Conservation (phyloP, 2,888 invertebrate species). For the Gandaritis pyraliata region DNA sequence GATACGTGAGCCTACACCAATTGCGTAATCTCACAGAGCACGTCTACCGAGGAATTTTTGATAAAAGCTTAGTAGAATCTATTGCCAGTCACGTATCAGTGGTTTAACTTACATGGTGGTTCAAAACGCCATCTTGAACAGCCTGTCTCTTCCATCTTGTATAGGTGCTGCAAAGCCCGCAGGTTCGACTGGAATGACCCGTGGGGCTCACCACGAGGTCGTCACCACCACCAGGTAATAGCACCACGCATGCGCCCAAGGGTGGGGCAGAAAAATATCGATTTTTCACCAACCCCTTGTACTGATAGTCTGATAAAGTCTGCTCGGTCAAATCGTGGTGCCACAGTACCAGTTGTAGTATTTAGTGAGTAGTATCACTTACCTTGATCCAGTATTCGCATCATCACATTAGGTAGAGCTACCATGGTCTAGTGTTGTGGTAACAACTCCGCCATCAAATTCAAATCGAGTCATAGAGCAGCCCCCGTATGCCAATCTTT, state of each 20-base stretch:
- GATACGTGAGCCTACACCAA: too few species aligned
- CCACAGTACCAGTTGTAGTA: constrained; percentile 56
- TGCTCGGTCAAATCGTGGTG: constrained; percentile 74
- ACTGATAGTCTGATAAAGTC: constrained; percentile 76
- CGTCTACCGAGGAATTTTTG: too few species aligned
- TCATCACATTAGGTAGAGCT: too few species aligned
- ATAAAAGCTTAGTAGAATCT: too few species aligned
- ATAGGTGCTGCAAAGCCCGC: constrained; percentile 53
- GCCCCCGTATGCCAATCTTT: too few species aligned
- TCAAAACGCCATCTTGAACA: constrained; percentile 30
- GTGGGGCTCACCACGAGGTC: constrained; percentile 39
- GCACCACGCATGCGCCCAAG: constrained; percentile 75
- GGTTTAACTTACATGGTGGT: constrained; percentile 53
- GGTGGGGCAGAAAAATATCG: constrained; percentile 78
- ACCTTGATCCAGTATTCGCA: too few species aligned
- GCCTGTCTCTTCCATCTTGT: constrained; percentile 12
- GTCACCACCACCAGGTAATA: constrained; percentile 72
- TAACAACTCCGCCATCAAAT: too few species aligned
- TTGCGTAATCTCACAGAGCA: too few species aligned
- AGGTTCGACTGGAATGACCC: constrained; percentile 67
- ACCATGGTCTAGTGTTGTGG: too few species aligned
- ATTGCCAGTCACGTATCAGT: not conserved
- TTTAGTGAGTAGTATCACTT: not conserved
- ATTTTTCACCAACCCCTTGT: constrained; percentile 72
- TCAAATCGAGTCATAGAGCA: too few species aligned